phyloP scores from a whole-genome alignment of 2,797 vertebrate species.

The Dryobates pubescens region DNA sequence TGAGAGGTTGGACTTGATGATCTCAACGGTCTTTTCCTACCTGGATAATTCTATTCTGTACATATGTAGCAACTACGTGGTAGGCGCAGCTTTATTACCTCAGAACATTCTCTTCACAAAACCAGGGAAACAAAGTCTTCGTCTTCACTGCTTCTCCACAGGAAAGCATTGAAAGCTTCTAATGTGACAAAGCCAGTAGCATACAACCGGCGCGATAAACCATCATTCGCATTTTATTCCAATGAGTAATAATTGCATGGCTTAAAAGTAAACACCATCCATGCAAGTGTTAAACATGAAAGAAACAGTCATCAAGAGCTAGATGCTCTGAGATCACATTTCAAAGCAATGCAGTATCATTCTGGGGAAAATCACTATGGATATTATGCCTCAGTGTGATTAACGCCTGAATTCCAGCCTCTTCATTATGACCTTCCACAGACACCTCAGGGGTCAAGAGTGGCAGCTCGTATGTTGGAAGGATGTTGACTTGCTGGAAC shows the following conservation, averaged over 20 bases:
- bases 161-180: not conserved
- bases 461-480: not conserved
- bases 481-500: too few relatives aligned
- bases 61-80: not conserved
- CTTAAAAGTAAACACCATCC: slow-evolving; percentile 15
- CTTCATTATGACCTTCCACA: not conserved
- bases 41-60: too few relatives aligned
- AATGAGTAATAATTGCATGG: not conserved
- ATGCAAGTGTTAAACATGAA: not conserved
- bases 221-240: not conserved
- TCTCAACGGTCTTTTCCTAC: too few relatives aligned
- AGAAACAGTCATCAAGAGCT: not conserved
- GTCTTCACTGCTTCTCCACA: not conserved
- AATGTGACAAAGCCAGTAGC: not conserved
- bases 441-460: slow-evolving; percentile 13
- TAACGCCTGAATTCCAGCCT: slow-evolving; percentile 33
- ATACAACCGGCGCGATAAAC: not conserved
- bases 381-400: not conserved
- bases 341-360: slow-evolving; percentile 11
- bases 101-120: not conserved
- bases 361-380: not conserved
- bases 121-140: not conserved
- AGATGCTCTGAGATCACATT: slow-evolving; percentile 22
- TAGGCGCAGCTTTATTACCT: not conserved
- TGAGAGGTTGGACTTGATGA: too few relatives aligned